Base-by-base conservation (phyloP, 2,797 vertebrate species). In the Artibeus lituratus region DNA sequence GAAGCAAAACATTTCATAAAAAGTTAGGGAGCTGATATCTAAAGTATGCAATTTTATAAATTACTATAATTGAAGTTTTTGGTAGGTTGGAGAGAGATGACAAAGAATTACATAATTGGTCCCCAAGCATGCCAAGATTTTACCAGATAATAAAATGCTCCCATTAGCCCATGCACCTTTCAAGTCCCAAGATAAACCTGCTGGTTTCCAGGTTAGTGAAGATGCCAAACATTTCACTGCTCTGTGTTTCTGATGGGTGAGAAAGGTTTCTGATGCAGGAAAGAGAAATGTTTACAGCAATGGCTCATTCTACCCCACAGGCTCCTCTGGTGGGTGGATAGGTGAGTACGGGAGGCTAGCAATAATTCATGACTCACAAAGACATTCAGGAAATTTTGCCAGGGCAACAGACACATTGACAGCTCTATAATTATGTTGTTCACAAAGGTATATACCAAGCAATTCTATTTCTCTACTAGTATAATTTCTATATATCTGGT, bases 31-130 rank as follows among this genome's bases (percentile, higher is more conserved):
- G 76, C 82, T 85, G 91, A 49, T 96, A 95, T 91, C 81, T 84
- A 74, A 85, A 97, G 94, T 42, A 87, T 92, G 59, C 84, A 97
- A 98, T 97, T 98, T 98, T 87, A 96, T 92, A 97, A 98, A 97
- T 95, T 94, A 97, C 97, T 92, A 12, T 96, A 97, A 98, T 92
- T 97, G 96, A 77, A 96, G 95, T 96, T 95, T 88, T 80, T 94
- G 94, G 96, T 96, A 57, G 35, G 89, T 73, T 80, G 83, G 85
- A 96, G 90, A 97, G 69, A 51, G 55, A 93, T 59, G 81, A 93
- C 96, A 93, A 94, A 95, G 77, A 85, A 77, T 73, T 97, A 77
- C 83, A 96, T 88, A 77, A 97, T 86, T 97, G 94, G 87, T 87
- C 95, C 76, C 92, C 73, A 93, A 65, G 83, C 70, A 95, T n/a